Percentiles rank a stretch among this genome's conserved stretches.
phyloP scores from a whole-genome alignment of 2,113 vertebrate genomes.

The Hydrochoerus hydrochaeris region DNA sequence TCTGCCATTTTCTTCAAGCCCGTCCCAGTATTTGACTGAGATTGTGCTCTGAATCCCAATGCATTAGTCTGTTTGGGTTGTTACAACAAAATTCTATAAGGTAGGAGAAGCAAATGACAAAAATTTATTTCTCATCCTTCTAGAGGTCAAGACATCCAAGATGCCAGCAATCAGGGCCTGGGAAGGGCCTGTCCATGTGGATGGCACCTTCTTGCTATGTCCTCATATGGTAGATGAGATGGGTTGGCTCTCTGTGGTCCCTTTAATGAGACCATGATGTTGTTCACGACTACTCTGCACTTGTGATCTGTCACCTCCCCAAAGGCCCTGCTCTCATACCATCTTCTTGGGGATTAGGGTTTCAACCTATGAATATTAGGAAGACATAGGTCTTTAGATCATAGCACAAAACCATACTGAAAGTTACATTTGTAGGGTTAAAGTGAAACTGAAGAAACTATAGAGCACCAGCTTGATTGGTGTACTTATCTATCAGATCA shows the following conservation, averaged over 20 bases:
- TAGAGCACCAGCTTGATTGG: not conserved
- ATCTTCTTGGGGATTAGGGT: not conserved
- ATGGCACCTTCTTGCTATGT: not conserved
- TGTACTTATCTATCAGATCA: not conserved
- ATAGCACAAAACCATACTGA: not conserved
- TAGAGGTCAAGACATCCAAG: not conserved
- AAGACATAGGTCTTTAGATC: not conserved
- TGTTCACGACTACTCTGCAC: not conserved
- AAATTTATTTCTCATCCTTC: not conserved
- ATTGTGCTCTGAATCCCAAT: not conserved
- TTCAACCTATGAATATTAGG: not conserved
- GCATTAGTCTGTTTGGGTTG: not conserved
- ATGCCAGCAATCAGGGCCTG: not conserved
- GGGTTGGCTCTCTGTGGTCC: not conserved
- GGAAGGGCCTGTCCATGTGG: not conserved
- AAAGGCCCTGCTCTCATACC: not conserved
- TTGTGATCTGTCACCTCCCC: not conserved
- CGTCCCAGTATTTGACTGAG: not conserved
- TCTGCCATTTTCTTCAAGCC: not conserved
- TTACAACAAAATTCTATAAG: not conserved
- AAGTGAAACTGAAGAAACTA: conserved; percentile 1
- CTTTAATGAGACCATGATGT: not conserved
- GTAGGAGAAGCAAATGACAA: not conserved
- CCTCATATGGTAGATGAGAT: not conserved
- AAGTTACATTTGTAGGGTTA: not conserved